Evolutionary conservation across 2,888 invertebrate species (phyloP), one percentile per base, ranked within the genome.

Genomic region (Drosophila helvetica): DNA sequence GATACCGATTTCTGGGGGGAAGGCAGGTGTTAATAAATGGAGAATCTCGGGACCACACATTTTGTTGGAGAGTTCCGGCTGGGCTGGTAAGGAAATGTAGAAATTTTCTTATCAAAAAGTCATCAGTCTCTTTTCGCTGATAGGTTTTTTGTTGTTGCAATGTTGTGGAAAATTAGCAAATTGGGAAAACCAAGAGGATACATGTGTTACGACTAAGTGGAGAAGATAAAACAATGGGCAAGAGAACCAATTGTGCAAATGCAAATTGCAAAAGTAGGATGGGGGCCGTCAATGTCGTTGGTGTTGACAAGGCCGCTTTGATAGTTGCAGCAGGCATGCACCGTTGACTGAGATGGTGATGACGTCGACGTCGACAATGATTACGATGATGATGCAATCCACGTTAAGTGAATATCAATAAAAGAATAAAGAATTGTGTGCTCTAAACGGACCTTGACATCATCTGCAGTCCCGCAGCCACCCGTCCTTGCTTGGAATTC

Each of bases 371-470:
- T 65, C 48, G 62, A 42, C 45, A 30, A 7, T 22, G 62, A 48
- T 65, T 43, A 50, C 48, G 66, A 15, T 33, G 63, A 33, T 66
- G 50, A 55, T 64, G 66, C 66, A 66, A 66, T 64, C 7, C 54
- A 64, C 18, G 50, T 48, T 50, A 64, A 54, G 54, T 64, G 64
- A 54, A 33, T 64, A 55, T 17, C 66, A 50, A 63, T 55, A 55
- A 15, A 10, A 43, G 42, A 42, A 53, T 30, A 30, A 15, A 38
- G 2, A 38, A 38, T 38, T 38, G 38, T 38, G 15, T 38, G 15
- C 38, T 15, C 1, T 38, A n/a, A 38, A 38, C 38, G 38, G n/a
- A 38, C n/a, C 38, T 38, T 38, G 38, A n/a, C 15, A 27, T 8
- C 27, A 27, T 27, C 27, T 27, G 15, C 15, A 38, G 12, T 1